Conservation (phyloP, 2,113 vertebrate species). For the Oophaga pumilio region DNA sequence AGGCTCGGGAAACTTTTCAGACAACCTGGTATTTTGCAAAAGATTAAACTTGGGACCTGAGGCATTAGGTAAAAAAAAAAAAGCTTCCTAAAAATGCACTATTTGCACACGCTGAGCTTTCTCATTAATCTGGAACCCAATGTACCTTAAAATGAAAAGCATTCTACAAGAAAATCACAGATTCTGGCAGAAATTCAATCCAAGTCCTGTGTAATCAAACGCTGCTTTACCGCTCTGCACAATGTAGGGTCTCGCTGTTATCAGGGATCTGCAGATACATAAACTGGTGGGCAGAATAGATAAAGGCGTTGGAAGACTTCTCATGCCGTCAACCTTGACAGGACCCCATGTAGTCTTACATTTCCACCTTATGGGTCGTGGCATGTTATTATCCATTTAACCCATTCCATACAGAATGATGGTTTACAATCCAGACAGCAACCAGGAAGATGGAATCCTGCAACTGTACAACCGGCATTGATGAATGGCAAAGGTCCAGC, state of each 20-base stretch:
- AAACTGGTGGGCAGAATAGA: not conserved
- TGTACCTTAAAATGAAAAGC: constrained; percentile 47
- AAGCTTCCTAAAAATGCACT: not conserved
- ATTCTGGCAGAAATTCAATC: constrained; percentile 26
- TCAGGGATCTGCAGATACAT: not conserved
- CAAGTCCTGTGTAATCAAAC: constrained; percentile 13
- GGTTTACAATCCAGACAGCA: not conserved
- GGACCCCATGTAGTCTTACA: not conserved
- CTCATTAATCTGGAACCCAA: constrained; percentile 50
- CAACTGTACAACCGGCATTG: too few relatives aligned
- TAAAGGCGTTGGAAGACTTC: too few relatives aligned
- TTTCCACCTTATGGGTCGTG: not conserved
- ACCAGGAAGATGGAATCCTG: not conserved
- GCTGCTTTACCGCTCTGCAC: not conserved
- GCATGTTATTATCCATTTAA: not conserved
- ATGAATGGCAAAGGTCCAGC: too few relatives aligned
- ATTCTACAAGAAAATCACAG: constrained; percentile 26
- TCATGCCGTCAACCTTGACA: not conserved
- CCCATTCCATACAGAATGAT: not conserved
- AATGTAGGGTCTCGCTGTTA: not conserved
- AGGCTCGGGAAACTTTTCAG: not conserved
- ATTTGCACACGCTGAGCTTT: not conserved
- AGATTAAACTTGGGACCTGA: constrained; percentile 45
- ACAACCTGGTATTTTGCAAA: constrained; percentile 33
- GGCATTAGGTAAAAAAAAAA: not conserved